Evolutionary conservation across 1,140 invertebrate species (phyloP), one percentile per base, ranked within the genome.

Genomic region (Lepidotrigona ventralis): DNA sequence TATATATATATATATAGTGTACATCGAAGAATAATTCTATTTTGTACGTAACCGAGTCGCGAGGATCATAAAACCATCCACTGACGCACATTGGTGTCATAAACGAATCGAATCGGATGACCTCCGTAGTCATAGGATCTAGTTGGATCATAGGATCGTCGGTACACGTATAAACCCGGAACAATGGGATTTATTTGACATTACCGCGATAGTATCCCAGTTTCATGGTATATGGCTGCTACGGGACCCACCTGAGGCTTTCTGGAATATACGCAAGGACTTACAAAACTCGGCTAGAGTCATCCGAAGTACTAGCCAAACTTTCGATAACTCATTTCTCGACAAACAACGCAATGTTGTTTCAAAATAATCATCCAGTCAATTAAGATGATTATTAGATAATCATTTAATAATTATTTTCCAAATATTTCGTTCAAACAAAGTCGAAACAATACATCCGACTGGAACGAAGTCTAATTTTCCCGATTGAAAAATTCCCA

Each of bases 1-100:
- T n/a, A n/a, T n/a, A n/a, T n/a, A n/a, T 9, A 0, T 6, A 9
- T 8, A 0, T 8, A 8, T 46, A 46, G 9, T 46, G 0, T 23
- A 60, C 3, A 4, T 60, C 58, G 21, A 23, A 60, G 23, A 46
- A 8, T 46, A 8, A 60, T 14, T 12, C 2, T 23, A 60, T 23
- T 60, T 60, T 60, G 23, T 46, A 46, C 58, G 58, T 60, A 60
- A 23, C 58, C 58, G 23, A 21, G 21, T 60, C 58, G 11, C 58
- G 12, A 23, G 11, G 23, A 60, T 60, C 58, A 4, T 60, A 60
- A 60, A 4, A 60, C 4, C 23, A 23, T 60, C 58, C 12, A 46
- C 39, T 8, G 39, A 46, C 23, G 58, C 58, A 60, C 12, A 60
- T 60, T 60, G 23, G 58, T 60, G n/a, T 60, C n/a, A 60, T n/a